Evolutionary conservation across 2,888 invertebrate species (phyloP).

Genomic region (Helobdella robusta): DNA sequence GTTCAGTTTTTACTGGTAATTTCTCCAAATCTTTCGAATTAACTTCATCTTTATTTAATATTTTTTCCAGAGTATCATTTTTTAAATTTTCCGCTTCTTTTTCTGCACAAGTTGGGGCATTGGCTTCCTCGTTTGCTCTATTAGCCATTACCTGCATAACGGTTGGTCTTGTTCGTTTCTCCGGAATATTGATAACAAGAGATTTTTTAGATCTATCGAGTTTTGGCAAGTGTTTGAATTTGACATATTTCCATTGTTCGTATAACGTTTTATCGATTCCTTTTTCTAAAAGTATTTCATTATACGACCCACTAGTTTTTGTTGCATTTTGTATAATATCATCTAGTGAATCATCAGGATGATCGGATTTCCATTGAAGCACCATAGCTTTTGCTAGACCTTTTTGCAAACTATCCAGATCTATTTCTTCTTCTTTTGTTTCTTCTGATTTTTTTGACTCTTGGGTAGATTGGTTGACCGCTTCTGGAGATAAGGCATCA

Average conservation of each 20-base stretch:
- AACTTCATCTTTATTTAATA: too few relatives aligned
- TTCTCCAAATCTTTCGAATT: too few relatives aligned
- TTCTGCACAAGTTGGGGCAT: too few relatives aligned
- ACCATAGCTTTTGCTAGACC: constrained; percentile 25
- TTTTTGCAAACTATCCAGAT: constrained; percentile 16
- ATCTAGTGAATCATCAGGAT: constrained; percentile 18
- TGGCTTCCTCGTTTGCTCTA: too few relatives aligned
- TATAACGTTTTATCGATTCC: constrained; percentile 22
- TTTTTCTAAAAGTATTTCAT: constrained; percentile 12
- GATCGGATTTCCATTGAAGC: constrained; percentile 18
- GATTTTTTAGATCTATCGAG: neutral
- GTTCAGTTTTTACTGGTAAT: too few relatives aligned
- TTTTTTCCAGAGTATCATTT: too few relatives aligned
- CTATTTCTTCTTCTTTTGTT: constrained; percentile 15
- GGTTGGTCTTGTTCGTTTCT: neutral
- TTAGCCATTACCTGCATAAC: too few relatives aligned
- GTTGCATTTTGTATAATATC: constrained; percentile 13
- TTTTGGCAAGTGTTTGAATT: neutral
- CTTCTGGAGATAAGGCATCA: too few relatives aligned
- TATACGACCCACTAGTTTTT: neutral
- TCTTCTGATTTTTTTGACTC: too few relatives aligned
- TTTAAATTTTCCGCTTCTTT: too few relatives aligned
- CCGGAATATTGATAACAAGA: constrained; percentile 5
- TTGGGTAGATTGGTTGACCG: too few relatives aligned
- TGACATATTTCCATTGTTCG: constrained; percentile 21